phyloP scores from a whole-genome alignment of 2,797 vertebrate species.

The Buceros bicornis region DNA sequence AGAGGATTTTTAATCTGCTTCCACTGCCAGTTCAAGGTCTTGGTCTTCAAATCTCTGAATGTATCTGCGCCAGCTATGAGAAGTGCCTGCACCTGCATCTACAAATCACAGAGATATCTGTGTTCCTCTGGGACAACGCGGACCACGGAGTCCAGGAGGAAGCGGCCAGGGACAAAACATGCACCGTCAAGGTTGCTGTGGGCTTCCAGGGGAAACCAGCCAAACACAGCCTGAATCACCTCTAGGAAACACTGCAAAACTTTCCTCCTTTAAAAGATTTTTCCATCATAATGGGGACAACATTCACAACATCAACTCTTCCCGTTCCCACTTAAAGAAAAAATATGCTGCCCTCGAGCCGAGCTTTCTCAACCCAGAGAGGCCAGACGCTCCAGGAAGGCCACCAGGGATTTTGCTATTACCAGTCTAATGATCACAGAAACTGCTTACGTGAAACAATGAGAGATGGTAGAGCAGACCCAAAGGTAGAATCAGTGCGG shows the following conservation, averaged over 20 bases:
- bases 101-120: neutral
- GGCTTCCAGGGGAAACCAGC: conserved; percentile 23
- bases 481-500: conserved; percentile 59
- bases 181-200: neutral
- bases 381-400: neutral
- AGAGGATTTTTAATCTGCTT: conserved; percentile 14
- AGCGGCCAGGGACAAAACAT: neutral
- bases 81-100: conserved; percentile 21
- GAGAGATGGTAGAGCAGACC: conserved; percentile 7
- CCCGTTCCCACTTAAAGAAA: neutral
- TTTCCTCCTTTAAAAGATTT: neutral
- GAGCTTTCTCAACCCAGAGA: conserved; percentile 25
- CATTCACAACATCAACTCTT: neutral
- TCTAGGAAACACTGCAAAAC: conserved; percentile 38
- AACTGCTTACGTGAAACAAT: conserved; percentile 40
- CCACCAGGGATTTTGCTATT: conserved; percentile 38
- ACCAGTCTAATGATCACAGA: conserved; percentile 51
- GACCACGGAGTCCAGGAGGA: neutral
- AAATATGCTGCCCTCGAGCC: conserved; percentile 16
- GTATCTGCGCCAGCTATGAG: neutral
- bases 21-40: conserved; percentile 7
- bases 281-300: neutral
- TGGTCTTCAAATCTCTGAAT: conserved; percentile 14
- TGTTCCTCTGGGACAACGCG: neutral
- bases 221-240: neutral